Evolutionary conservation across 2,113 vertebrate species (phyloP).

Genomic region (Oxygymnocypris stewartii): DNA sequence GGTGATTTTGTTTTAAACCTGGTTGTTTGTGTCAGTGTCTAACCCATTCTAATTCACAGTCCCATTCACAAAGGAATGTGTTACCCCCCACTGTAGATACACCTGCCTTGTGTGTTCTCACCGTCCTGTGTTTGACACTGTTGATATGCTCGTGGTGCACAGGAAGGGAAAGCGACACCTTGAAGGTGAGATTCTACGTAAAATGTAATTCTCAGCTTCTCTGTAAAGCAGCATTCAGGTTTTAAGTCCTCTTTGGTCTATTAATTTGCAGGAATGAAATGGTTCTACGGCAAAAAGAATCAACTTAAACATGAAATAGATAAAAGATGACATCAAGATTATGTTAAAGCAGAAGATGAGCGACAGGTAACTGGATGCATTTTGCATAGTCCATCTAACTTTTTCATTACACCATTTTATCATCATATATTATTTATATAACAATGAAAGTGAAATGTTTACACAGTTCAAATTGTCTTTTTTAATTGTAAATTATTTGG

Average conservation of each 20-base stretch:
- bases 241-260: neutral
- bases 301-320: slow-evolving; percentile 64
- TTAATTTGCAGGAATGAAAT: slow-evolving; percentile 73
- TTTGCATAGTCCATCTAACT: neutral
- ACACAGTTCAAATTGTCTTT: neutral
- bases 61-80: neutral
- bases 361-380: slow-evolving; percentile 66
- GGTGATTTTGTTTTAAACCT: slow-evolving; percentile 67
- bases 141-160: slow-evolving; percentile 85
- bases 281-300: slow-evolving; percentile 81
- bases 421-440: neutral
- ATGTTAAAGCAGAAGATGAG: slow-evolving; percentile 66
- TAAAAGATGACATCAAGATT: slow-evolving; percentile 73
- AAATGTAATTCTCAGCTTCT: neutral
- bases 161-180: slow-evolving; percentile 84
- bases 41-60: neutral
- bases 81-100: slow-evolving; percentile 71
- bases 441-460: neutral
- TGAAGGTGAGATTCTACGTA: slow-evolving; percentile 71
- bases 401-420: neutral
- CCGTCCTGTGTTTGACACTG: slow-evolving; percentile 87
- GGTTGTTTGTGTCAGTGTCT: neutral
- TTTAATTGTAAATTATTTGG: neutral
- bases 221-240: neutral
- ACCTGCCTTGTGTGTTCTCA: slow-evolving; percentile 88